Evolutionary conservation across 2,797 vertebrate species (phyloP).

Genomic region (Xenops minutus): DNA sequence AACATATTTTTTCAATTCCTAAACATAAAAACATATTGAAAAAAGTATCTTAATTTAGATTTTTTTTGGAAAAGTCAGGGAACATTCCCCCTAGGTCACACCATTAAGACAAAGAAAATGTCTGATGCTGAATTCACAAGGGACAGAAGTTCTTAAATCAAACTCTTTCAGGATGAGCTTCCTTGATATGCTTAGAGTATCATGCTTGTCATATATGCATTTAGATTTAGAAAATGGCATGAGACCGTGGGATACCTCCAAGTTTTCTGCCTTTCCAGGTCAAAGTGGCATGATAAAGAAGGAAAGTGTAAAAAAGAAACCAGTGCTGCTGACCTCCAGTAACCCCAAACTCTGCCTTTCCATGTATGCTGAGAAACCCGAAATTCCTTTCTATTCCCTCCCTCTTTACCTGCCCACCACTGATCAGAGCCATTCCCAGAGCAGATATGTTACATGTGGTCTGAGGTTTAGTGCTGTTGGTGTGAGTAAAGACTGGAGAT

Average conservation of each 20-base stretch:
- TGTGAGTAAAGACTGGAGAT: background rate
- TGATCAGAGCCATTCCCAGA: background rate
- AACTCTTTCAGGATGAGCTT: background rate
- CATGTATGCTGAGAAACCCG: background rate
- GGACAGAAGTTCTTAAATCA: background rate
- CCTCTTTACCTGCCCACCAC: slow-evolving; percentile 1
- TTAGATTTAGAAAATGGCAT: background rate
- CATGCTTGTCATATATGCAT: background rate
- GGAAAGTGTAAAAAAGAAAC: background rate
- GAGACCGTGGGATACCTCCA: background rate
- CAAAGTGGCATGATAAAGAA: background rate
- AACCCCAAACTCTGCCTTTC: background rate
- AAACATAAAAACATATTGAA: background rate
- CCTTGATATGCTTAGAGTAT: background rate
- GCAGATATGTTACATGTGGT: background rate
- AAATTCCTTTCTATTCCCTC: background rate
- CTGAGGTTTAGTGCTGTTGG: slow-evolving; percentile 1
- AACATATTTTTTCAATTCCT: background rate
- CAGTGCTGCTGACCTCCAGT: background rate
- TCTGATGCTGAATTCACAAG: background rate
- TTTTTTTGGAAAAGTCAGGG: background rate
- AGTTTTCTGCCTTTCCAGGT: background rate
- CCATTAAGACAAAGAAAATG: background rate
- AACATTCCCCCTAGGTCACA: background rate
- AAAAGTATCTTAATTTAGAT: background rate